A percentile compares a stretch with the other conserved stretches of the same genome.
phyloP scores from a whole-genome alignment of 2,888 invertebrate genomes.

The Melieria crassipennis region DNA sequence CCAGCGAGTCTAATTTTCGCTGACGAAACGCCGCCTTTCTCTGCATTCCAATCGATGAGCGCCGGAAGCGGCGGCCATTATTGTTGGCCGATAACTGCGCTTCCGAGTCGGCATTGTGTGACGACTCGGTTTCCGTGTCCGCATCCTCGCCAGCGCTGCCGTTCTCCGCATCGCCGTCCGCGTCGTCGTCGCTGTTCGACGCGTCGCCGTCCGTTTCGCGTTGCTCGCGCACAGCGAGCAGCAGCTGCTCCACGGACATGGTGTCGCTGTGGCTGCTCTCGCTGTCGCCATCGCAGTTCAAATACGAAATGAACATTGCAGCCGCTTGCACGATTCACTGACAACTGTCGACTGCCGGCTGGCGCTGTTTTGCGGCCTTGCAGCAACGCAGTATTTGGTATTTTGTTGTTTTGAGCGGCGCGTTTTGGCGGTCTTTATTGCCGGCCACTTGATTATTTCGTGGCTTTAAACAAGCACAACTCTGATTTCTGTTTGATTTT shows the following conservation, averaged over 20 bases:
- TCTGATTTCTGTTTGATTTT: not conserved
- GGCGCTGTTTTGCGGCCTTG: not conserved
- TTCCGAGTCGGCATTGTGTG: constrained; percentile 2
- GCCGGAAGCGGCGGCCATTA: constrained; percentile 52
- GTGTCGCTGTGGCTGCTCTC: constrained; percentile 42
- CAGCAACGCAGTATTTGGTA: not conserved
- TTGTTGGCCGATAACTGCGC: constrained; percentile 25
- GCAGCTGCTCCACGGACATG: constrained; percentile 54
- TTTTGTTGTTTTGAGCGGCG: constrained; percentile 2
- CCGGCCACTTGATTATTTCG: constrained; percentile 11
- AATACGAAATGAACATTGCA: constrained; percentile 56
- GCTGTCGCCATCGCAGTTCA: constrained; percentile 43
- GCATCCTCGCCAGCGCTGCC: constrained; percentile 19
- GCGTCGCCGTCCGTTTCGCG: constrained; percentile 51
- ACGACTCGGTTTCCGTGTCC: constrained; percentile 16
- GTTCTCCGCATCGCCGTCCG: constrained; percentile 23
- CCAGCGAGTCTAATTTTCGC: constrained; percentile 61
- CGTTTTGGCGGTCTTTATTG: constrained; percentile 5
- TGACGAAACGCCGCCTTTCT: constrained; percentile 62
- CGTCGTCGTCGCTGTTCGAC: constrained; percentile 41
- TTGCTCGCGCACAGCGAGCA: constrained; percentile 57
- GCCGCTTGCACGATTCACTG: constrained; percentile 19
- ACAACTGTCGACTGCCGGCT: not conserved
- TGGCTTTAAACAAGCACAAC: not conserved
- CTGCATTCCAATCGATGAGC: constrained; percentile 61